Conservation (phyloP, 1,140 invertebrate genomes). For the Manduca sexta region DNA sequence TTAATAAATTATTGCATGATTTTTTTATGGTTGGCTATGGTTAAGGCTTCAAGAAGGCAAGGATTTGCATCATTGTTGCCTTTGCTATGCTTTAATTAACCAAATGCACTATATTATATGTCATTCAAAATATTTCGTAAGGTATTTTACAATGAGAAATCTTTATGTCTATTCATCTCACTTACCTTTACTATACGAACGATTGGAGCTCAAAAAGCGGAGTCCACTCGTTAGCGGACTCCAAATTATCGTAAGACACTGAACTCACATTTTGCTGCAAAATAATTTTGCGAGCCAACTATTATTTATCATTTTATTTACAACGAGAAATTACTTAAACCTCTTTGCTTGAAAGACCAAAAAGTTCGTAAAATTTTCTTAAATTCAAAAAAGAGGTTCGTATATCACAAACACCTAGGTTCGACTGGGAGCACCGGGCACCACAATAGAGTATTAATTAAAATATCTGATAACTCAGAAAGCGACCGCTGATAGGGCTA, state of each 20-base stretch:
- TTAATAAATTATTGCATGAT: too few species aligned
- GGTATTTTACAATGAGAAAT: too few species aligned
- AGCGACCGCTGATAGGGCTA: constrained; percentile 2
- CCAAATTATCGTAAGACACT: constrained; percentile 14
- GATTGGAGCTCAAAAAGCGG: constrained; percentile 18
- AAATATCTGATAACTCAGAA: constrained; percentile 13
- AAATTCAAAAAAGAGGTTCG: not conserved
- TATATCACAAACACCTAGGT: not conserved
- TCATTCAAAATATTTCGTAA: too few species aligned
- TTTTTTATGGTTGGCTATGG: too few species aligned
- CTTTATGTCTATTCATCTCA: not conserved
- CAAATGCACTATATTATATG: too few species aligned
- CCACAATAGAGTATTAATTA: constrained; percentile 12
- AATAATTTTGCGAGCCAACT: constrained; percentile 20
- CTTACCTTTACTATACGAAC: constrained; percentile 1
- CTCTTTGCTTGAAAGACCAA: too few species aligned
- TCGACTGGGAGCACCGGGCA: constrained; percentile 1
- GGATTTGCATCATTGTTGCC: too few species aligned
- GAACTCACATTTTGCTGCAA: constrained; percentile 7
- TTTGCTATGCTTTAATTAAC: too few species aligned
- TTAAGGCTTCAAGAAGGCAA: too few species aligned
- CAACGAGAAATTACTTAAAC: too few species aligned
- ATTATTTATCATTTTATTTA: constrained; percentile 12
- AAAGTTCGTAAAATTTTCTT: too few species aligned
- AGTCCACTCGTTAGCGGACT: constrained; percentile 25